Percentiles rank a stretch among this genome's conserved stretches.
phyloP scores from a whole-genome alignment of 2,113 vertebrate species.

The Crotalus viridis region DNA sequence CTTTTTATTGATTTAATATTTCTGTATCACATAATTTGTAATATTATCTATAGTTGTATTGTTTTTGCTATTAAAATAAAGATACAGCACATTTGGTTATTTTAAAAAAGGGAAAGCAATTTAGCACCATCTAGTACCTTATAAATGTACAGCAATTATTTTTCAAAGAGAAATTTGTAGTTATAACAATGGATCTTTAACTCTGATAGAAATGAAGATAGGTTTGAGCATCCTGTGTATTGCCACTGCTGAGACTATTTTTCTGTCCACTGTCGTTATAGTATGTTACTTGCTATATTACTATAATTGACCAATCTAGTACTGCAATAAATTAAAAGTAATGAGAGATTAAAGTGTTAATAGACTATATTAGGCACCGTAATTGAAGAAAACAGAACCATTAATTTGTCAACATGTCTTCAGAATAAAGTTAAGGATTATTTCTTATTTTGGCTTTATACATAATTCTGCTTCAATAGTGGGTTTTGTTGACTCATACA shows the following conservation, averaged over 20 bases:
- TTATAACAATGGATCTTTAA: neutral
- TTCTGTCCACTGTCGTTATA: neutral
- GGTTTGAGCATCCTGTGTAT: neutral
- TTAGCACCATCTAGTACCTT: slow-evolving; percentile 50
- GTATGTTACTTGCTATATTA: neutral
- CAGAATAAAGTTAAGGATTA: neutral
- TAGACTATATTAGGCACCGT: neutral
- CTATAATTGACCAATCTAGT: neutral
- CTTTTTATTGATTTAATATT: neutral
- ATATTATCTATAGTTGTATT: neutral
- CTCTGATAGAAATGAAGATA: neutral
- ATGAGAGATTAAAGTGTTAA: neutral
- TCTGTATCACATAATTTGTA: neutral
- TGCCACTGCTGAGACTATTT: neutral
- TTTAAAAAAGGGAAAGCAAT: neutral
- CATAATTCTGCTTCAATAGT: neutral
- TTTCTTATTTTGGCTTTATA: neutral
- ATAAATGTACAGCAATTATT: neutral
- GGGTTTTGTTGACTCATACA: neutral
- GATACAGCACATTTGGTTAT: neutral
- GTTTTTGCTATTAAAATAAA: neutral
- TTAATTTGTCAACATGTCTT: neutral
- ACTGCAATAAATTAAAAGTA: neutral
- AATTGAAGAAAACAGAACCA: neutral
- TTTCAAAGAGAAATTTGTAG: neutral